Conservation (phyloP, 2,113 vertebrate species). For the Pholis gunnellus region DNA sequence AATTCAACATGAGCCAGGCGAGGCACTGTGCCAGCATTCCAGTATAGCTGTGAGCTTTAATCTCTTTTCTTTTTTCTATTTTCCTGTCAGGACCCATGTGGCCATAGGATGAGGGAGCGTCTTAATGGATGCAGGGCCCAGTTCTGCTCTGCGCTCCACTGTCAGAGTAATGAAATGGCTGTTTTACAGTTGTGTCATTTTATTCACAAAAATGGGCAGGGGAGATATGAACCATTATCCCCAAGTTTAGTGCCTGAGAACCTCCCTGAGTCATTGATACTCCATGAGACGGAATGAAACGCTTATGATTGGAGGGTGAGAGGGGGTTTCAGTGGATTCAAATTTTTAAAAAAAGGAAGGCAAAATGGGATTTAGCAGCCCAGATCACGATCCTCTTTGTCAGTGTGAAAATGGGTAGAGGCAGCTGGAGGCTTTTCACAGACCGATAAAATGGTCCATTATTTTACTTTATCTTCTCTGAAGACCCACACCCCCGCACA, state of each 20-base stretch:
- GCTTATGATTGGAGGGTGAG: neutral
- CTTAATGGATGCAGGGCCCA: constrained; percentile 10
- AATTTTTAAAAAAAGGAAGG: neutral
- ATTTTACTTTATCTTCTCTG: constrained; percentile 53
- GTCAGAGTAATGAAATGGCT: constrained; percentile 39
- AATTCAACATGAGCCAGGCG: neutral
- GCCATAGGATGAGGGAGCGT: neutral
- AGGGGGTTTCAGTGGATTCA: neutral
- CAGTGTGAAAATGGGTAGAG: constrained; percentile 24
- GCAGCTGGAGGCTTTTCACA: constrained; percentile 31
- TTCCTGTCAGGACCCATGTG: constrained; percentile 24
- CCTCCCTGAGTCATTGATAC: constrained; percentile 43
- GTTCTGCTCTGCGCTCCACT: constrained; percentile 20
- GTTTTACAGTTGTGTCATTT: constrained; percentile 52
- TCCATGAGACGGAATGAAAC: constrained; percentile 46
- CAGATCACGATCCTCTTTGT: constrained; percentile 42
- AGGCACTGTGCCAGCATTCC: neutral
- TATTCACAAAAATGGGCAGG: constrained; percentile 34
- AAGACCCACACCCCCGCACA: constrained; percentile 32
- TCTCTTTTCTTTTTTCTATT: constrained; percentile 25
- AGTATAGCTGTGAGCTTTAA: neutral
- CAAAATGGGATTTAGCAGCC: constrained; percentile 42
- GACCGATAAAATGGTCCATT: constrained; percentile 38
- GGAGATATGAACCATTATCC: constrained; percentile 46
- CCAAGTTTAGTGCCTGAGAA: constrained; percentile 39